Evolutionary conservation across 92 coral and sea anemone genomes (phyloP).

Genomic region (Epizoanthus scotinus): DNA sequence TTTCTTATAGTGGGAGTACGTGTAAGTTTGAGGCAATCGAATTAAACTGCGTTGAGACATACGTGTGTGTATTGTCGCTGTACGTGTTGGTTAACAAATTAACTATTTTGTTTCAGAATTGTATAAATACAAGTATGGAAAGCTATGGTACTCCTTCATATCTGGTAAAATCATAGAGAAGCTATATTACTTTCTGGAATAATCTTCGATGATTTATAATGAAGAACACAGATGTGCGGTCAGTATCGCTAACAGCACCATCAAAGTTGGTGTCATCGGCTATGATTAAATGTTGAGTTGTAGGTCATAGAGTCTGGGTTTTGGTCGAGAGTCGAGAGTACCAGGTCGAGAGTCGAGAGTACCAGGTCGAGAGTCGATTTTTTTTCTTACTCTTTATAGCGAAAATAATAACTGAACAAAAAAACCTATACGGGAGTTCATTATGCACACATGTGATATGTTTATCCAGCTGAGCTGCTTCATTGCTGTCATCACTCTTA

Average conservation of each 20-base stretch:
- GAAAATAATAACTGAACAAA: no score
- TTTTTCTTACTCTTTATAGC: no score
- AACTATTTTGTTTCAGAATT: neutral
- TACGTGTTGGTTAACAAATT: neutral
- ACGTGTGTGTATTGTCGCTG: neutral
- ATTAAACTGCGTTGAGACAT: no score
- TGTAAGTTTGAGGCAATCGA: neutral
- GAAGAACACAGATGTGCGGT: neutral
- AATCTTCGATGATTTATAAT: neutral
- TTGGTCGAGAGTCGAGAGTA: no score
- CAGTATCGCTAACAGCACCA: neutral
- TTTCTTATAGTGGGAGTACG: no score
- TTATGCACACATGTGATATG: no score
- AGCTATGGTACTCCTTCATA: neutral
- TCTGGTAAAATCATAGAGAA: neutral
- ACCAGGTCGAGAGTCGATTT: no score
- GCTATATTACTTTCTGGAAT: conserved; percentile 1
- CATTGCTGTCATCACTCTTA: no score
- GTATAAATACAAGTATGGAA: neutral
- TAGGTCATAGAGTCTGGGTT: no score
- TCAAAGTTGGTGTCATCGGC: neutral
- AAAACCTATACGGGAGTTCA: no score
- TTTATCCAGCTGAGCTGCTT: no score
- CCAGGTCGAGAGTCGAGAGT: no score
- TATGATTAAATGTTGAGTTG: neutral